A percentile compares a stretch with the other conserved stretches of the same genome.
phyloP scores from a whole-genome alignment of 2,113 vertebrate species.

The Podiceps cristatus region DNA sequence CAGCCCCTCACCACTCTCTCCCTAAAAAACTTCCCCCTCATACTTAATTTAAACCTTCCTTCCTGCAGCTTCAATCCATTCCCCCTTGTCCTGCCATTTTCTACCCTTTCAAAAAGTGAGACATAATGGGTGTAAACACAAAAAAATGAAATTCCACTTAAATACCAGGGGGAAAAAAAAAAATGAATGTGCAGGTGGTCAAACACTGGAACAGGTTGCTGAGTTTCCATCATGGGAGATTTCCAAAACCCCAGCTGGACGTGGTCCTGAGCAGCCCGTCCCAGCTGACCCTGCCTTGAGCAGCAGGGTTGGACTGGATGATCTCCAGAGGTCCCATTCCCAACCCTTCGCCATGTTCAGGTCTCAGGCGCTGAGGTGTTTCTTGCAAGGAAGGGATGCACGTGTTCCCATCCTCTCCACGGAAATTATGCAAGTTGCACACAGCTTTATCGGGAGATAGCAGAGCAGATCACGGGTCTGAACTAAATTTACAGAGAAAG shows the following conservation, averaged over 20 bases:
- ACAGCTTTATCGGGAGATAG: not conserved
- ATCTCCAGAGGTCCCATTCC: not conserved
- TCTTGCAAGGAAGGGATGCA: not conserved
- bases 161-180: not conserved
- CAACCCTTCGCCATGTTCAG: not conserved
- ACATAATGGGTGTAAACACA: not conserved
- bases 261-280: not conserved
- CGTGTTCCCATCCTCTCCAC: not conserved
- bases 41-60: too few relatives aligned
- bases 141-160: not conserved
- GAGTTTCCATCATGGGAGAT: not conserved
- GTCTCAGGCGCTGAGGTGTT: not conserved
- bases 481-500: not conserved
- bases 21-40: too few relatives aligned
- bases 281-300: not conserved
- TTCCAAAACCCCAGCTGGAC: not conserved
- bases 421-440: not conserved
- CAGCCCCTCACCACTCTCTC: too few relatives aligned
- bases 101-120: too few relatives aligned
- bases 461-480: not conserved
- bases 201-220: not conserved
- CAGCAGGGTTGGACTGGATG: not conserved
- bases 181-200: fast-evolving
- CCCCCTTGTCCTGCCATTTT: too few relatives aligned
- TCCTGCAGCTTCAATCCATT: too few relatives aligned